Evolutionary conservation across 2,113 vertebrate genomes (phyloP).

Genomic region (Puntigrus tetrazona): DNA sequence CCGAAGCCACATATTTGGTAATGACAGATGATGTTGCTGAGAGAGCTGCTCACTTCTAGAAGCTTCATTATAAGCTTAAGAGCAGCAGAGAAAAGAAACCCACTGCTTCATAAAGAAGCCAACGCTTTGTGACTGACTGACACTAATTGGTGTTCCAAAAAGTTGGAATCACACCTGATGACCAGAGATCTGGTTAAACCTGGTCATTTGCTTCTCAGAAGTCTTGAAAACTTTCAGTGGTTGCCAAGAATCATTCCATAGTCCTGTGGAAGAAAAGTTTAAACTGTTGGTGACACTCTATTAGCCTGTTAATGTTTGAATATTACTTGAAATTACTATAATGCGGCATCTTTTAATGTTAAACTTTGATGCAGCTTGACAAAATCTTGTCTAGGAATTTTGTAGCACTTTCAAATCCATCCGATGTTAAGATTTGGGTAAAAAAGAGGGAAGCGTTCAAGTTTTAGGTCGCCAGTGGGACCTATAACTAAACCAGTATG

Average conservation of each 20-base stretch:
- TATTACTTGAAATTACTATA: not conserved
- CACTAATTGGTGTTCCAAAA: slow-evolving; percentile 50
- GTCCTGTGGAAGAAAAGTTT: not conserved
- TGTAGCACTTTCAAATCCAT: not conserved
- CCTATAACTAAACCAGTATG: not conserved
- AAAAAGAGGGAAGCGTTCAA: no score
- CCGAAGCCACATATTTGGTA: slow-evolving; percentile 40
- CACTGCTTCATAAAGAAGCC: slow-evolving; percentile 1
- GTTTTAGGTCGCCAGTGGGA: not conserved
- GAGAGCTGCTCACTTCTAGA: slow-evolving; percentile 14
- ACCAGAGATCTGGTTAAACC: slow-evolving; percentile 18
- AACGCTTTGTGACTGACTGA: slow-evolving; percentile 33
- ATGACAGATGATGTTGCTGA: slow-evolving; percentile 41
- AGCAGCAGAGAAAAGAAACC: not conserved
- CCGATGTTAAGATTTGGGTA: not conserved
- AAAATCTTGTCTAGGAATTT: not conserved
- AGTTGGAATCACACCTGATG: slow-evolving; percentile 42
- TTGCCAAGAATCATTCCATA: not conserved
- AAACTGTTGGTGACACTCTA: not conserved
- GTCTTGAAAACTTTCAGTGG: slow-evolving; percentile 3
- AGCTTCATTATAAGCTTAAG: slow-evolving; percentile 17
- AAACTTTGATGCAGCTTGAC: not conserved
- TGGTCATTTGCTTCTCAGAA: slow-evolving; percentile 8
- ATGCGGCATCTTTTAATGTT: not conserved
- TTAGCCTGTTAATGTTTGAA: not conserved